A percentile compares a stretch with the other conserved stretches of the same genome.
These are phyloP conservation scores for Ianthella basta DNA, from an alignment of 37 sponge, comb jelly and placozoan genomes.

Conservation along the genomic window DNA sequence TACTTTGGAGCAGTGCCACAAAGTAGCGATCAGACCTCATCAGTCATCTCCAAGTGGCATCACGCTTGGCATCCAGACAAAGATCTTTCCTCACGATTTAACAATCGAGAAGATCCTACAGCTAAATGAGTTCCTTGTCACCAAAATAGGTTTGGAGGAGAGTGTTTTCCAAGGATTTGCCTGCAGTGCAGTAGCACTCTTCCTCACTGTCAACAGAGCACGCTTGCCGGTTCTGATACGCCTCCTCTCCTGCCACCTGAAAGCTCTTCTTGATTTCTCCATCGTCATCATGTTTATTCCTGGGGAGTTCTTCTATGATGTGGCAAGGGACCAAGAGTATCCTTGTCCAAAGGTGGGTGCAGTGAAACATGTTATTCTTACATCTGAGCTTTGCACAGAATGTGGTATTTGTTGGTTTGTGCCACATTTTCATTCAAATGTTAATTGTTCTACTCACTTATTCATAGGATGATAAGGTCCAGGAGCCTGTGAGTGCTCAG, in stretches of 20 bases:
- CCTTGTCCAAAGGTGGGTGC: no score
- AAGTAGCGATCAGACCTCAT: not conserved
- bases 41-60: not conserved
- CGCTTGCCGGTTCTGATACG: not conserved
- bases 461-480: no score
- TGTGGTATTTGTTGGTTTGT: no score
- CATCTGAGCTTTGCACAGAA: no score
- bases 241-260: not conserved
- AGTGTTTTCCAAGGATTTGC: not conserved
- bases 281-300: not conserved
- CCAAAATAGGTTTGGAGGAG: not conserved
- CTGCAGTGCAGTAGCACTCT: not conserved
- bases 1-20: not conserved
- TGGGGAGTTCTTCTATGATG: no score
- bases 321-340: no score
- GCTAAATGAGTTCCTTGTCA: not conserved
- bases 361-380: no score
- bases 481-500: no score
- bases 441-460: no score
- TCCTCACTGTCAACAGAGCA: not conserved
- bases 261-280: not conserved
- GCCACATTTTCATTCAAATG: no score
- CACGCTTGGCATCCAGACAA: not conserved
- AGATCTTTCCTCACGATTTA: not conserved
- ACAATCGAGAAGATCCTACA: not conserved